Evolutionary conservation across 2,888 invertebrate species (phyloP).

Genomic region (Cerastoderma edule): DNA sequence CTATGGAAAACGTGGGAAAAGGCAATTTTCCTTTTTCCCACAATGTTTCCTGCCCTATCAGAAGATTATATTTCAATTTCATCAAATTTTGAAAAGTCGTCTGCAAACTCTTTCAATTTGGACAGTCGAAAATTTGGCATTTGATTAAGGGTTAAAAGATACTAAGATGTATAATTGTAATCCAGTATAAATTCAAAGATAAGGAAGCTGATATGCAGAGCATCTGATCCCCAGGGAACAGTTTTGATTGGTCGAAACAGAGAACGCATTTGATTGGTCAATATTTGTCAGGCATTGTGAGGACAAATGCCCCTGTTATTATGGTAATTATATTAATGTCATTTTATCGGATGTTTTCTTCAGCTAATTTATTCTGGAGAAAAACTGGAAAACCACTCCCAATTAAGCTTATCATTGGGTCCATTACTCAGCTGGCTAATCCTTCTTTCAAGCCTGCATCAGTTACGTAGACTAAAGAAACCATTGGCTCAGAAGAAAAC

Average conservation of each 20-base stretch:
- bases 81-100: no score
- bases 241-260: no score
- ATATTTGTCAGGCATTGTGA: neutral
- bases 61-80: no score
- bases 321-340: slow-evolving; percentile 25
- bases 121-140: neutral
- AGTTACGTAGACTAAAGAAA: neutral
- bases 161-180: neutral
- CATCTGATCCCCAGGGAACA: no score
- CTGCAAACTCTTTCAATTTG: no score
- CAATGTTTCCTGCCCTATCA: no score
- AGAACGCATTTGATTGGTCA: neutral
- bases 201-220: no score
- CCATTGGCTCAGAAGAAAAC: no score
- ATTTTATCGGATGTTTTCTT: slow-evolving; percentile 18
- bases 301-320: neutral
- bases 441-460: neutral
- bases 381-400: slow-evolving; percentile 7
- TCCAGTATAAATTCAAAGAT: neutral
- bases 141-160: neutral
- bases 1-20: no score
- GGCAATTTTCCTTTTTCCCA: no score
- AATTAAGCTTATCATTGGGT: neutral
- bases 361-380: neutral
- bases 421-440: neutral